Percentiles rank a stretch among this genome's conserved stretches.
These are phyloP conservation scores for Alouatta palliata DNA, from an alignment of 2,113 vertebrate species.

Conservation along the genomic window DNA sequence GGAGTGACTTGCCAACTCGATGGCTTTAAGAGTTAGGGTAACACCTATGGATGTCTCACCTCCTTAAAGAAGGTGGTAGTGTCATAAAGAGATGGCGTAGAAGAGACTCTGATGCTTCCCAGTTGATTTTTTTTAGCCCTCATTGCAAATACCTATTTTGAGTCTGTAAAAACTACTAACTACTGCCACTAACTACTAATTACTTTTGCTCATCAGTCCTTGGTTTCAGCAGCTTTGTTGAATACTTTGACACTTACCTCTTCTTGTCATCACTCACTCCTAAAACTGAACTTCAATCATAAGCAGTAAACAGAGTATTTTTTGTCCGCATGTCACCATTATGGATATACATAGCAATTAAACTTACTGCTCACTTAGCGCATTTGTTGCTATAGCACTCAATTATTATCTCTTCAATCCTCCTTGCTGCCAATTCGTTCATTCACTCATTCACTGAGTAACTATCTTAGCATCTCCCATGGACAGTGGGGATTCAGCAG, in stretches of 20 bases:
- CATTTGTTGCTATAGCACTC: background rate
- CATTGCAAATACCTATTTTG: background rate
- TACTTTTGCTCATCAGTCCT: background rate
- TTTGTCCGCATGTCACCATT: background rate
- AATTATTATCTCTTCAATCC: background rate
- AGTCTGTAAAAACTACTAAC: slow-evolving; percentile 13
- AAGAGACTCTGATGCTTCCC: background rate
- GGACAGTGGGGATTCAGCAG: background rate
- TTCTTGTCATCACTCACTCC: background rate
- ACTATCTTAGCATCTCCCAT: background rate
- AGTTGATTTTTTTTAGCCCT: background rate
- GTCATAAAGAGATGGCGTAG: background rate
- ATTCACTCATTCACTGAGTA: background rate
- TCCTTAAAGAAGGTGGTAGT: background rate
- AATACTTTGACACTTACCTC: background rate
- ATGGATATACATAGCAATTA: background rate
- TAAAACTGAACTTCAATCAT: background rate
- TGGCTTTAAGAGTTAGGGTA: slow-evolving; percentile 3
- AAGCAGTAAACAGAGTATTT: background rate
- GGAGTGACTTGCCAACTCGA: background rate
- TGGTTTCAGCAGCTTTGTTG: background rate
- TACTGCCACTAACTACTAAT: background rate
- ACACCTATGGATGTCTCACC: background rate
- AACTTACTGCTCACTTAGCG: background rate
- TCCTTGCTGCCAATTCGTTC: background rate